Evolutionary conservation across 2,888 invertebrate species (phyloP).

Genomic region (Acheta domesticus): DNA sequence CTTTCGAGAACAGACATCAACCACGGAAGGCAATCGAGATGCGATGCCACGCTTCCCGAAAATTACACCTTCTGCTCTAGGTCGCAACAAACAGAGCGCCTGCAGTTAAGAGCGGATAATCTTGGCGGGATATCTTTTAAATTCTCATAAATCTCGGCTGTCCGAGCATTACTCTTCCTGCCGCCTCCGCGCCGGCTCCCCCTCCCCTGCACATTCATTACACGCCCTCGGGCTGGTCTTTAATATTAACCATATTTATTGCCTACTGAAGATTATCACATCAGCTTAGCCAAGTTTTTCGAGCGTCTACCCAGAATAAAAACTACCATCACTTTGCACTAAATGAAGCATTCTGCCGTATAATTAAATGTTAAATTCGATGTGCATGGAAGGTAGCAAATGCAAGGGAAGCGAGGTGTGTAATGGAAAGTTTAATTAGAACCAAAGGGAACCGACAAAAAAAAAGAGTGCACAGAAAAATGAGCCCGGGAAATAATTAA

Average conservation of each 20-base stretch:
- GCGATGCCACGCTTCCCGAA: too few species aligned
- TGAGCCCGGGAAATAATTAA: neutral
- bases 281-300: neutral
- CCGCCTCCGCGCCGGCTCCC: neutral
- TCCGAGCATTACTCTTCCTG: neutral
- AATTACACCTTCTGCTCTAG: too few species aligned
- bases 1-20: too few species aligned
- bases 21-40: too few species aligned
- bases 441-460: neutral
- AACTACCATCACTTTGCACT: neutral
- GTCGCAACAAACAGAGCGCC: too few species aligned
- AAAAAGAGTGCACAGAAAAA: neutral
- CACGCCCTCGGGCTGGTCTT: neutral
- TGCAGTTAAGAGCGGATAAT: too few species aligned
- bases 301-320: neutral
- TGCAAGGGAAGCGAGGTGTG: neutral
- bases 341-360: neutral
- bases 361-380: constrained; percentile 7
- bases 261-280: neutral
- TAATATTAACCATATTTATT: constrained; percentile 9
- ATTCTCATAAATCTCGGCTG: neutral
- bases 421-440: constrained; percentile 2
- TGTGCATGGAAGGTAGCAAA: neutral
- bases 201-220: neutral
- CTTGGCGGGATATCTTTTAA: neutral